Conservation (phyloP, 2,888 invertebrate genomes). For the Aricia artaxerxes region DNA sequence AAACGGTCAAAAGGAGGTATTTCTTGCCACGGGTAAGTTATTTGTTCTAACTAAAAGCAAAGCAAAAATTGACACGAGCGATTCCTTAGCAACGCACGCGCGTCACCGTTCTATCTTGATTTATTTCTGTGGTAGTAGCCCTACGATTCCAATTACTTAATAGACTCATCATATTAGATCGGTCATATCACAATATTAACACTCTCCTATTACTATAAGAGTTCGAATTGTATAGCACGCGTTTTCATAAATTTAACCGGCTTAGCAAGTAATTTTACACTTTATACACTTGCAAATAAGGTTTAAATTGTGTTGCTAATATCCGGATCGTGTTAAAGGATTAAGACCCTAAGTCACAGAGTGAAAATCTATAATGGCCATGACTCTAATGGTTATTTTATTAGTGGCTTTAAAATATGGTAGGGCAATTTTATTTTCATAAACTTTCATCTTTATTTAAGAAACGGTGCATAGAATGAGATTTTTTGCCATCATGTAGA, state of each 20-base stretch:
- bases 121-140: no score
- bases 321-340: slow-evolving; percentile 10
- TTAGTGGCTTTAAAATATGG: slow-evolving; percentile 48
- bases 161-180: slow-evolving; percentile 20
- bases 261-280: not conserved
- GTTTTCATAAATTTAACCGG: not conserved
- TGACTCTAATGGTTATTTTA: slow-evolving; percentile 74
- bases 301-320: not conserved
- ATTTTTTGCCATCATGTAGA: no score
- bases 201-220: slow-evolving; percentile 10
- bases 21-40: no score
- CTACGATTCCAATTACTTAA: slow-evolving; percentile 11
- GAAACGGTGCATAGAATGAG: no score
- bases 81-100: no score
- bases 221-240: not conserved
- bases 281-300: not conserved
- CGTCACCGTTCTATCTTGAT: no score
- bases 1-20: no score
- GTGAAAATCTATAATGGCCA: slow-evolving; percentile 57
- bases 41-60: no score
- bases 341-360: slow-evolving; percentile 28
- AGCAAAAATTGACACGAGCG: no score
- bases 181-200: slow-evolving; percentile 5
- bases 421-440: not conserved
- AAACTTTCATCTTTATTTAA: no score